These are phyloP conservation scores for Oncorhynchus masou DNA, from an alignment of 2,113 vertebrate species.

Conservation along the genomic window DNA sequence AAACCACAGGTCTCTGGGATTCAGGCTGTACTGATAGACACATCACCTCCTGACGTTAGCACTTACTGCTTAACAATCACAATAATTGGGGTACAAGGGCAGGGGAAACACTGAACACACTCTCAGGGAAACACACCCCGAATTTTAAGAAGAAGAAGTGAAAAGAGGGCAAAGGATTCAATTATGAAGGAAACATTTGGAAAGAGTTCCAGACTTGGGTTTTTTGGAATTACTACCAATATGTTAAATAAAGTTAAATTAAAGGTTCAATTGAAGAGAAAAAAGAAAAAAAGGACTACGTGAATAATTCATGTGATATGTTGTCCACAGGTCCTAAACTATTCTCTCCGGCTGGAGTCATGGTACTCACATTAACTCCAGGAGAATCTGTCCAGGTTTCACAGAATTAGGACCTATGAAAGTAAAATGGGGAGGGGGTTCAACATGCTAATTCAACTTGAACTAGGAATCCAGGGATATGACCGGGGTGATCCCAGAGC, in stretches of 20 bases:
- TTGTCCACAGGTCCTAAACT: slow-evolving; percentile 20
- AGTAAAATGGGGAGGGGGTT: neutral
- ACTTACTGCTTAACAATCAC: slow-evolving; percentile 35
- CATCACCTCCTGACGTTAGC: slow-evolving; percentile 38
- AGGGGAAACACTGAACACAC: neutral
- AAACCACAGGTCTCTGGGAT: slow-evolving; percentile 20
- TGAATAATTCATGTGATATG: slow-evolving; percentile 18
- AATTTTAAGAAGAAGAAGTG: neutral
- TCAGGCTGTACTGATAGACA: slow-evolving; percentile 15
- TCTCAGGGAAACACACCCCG: neutral
- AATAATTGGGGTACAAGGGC: slow-evolving; percentile 16
- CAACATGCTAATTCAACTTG: slow-evolving; percentile 26
- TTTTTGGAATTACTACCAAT: slow-evolving; percentile 1
- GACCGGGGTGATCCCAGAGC: neutral
- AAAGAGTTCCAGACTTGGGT: neutral
- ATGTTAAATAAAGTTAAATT: slow-evolving; percentile 9
- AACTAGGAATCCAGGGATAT: neutral
- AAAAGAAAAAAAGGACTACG: neutral
- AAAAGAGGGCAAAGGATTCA: too few species aligned
- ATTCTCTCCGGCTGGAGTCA: slow-evolving; percentile 40
- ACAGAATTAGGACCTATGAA: slow-evolving; percentile 25
- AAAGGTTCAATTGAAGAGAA: too few species aligned
- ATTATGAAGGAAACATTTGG: too few species aligned
- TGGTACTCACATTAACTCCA: slow-evolving; percentile 27
- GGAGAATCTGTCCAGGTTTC: slow-evolving; percentile 15